Percentiles rank a stretch among this genome's conserved stretches.
phyloP scores from a whole-genome alignment of 2,797 vertebrate genomes.

The Pipistrellus nathusii region DNA sequence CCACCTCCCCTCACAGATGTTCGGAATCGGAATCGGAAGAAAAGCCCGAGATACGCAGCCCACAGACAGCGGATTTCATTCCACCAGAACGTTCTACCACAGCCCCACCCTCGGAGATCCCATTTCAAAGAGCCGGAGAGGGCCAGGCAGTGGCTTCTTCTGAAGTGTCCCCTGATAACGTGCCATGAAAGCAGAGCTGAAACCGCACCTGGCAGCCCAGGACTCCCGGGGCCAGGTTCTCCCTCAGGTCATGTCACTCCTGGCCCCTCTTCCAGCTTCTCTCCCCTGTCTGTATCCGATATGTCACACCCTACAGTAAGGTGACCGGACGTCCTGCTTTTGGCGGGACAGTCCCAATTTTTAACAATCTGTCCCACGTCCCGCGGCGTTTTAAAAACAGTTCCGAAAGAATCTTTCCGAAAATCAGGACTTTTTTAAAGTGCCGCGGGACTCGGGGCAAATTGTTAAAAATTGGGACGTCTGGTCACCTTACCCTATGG shows the following conservation, averaged over 20 bases:
- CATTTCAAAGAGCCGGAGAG: not conserved
- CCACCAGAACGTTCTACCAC: not conserved
- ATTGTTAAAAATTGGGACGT: no score
- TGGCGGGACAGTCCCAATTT: no score
- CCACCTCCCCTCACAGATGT: not conserved
- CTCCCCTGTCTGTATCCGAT: not conserved
- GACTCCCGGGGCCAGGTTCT: not conserved
- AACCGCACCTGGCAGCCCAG: not conserved
- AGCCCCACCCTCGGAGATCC: not conserved
- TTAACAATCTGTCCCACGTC: no score
- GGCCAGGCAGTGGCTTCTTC: not conserved
- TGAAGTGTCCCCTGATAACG: not conserved
- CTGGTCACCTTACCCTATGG: no score
- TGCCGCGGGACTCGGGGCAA: no score
- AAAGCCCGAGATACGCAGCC: not conserved
- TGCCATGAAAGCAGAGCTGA: not conserved
- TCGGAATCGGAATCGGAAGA: not conserved
- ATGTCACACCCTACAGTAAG: not conserved
- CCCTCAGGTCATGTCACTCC: rapidly evolving
- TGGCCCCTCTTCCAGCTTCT: not conserved
- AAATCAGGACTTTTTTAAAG: no score
- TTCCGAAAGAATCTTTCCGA: no score
- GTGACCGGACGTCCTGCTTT: no score
- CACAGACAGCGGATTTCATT: not conserved
- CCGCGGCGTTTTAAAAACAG: no score